Percentiles rank a stretch among this genome's conserved stretches.
Evolutionary conservation across 2,888 invertebrate species (phyloP).

Genomic region (Dynastes maya): DNA sequence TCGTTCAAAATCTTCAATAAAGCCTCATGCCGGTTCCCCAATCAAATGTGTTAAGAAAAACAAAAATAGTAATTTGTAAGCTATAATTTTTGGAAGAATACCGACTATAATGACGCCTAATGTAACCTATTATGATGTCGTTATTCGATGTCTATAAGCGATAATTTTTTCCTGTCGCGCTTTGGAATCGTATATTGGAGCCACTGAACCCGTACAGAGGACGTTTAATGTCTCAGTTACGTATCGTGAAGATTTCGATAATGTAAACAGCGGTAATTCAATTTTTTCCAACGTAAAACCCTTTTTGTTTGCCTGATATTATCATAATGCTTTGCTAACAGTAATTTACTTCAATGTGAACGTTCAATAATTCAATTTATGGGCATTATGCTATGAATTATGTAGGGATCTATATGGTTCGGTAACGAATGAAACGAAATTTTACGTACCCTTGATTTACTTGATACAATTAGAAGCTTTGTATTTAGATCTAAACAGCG

Average conservation of each 20-base stretch:
- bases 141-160: conserved; percentile 38
- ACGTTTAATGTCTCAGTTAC: conserved; percentile 24
- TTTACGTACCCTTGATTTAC: too few relatives aligned
- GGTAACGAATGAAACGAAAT: too few relatives aligned
- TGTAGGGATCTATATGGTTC: too few relatives aligned
- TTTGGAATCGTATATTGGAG: conserved; percentile 7
- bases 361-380: neutral
- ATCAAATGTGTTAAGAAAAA: neutral
- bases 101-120: conserved; percentile 33
- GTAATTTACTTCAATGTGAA: neutral
- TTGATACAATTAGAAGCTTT: too few relatives aligned
- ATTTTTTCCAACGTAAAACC: neutral
- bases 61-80: conserved; percentile 10
- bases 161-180: conserved; percentile 34
- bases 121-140: conserved; percentile 36
- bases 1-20: too few relatives aligned
- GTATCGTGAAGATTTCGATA: conserved; percentile 18
- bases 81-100: conserved; percentile 17
- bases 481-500: too few relatives aligned
- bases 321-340: neutral
- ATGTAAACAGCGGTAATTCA: neutral
- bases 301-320: neutral
- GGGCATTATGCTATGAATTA: neutral
- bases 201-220: conserved; percentile 20
- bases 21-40: too few relatives aligned